phyloP scores from a whole-genome alignment of 1,140 invertebrate species.

The Zelostemma sp. region DNA sequence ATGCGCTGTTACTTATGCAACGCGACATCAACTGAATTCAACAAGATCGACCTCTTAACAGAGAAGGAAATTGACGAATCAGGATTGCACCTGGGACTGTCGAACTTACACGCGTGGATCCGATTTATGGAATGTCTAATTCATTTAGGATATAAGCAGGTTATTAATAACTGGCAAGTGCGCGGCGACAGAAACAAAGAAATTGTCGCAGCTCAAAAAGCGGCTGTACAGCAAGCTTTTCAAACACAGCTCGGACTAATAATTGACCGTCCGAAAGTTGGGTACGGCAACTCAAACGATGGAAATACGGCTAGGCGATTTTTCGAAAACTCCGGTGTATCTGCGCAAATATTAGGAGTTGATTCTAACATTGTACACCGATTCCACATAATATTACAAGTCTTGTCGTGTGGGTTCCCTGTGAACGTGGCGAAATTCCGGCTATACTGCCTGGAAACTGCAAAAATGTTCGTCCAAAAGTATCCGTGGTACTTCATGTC shows the following conservation, averaged over 20 bases:
- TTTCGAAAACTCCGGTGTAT: slow-evolving; percentile 47
- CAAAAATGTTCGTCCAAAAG: slow-evolving; percentile 23
- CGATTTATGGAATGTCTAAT: slow-evolving; percentile 54
- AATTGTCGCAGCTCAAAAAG: slow-evolving; percentile 25
- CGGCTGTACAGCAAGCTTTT: slow-evolving; percentile 24
- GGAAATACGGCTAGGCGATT: too few species aligned
- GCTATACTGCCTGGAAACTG: slow-evolving; percentile 9
- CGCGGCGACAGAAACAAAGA: slow-evolving; percentile 8
- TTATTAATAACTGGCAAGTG: slow-evolving; percentile 48
- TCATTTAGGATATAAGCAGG: slow-evolving; percentile 52
- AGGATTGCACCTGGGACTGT: slow-evolving; percentile 50
- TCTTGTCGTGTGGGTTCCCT: slow-evolving; percentile 27
- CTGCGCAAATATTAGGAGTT: slow-evolving; percentile 53
- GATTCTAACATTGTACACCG: slow-evolving; percentile 54
- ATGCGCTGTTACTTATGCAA: slow-evolving; percentile 58
- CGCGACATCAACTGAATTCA: slow-evolving; percentile 55
- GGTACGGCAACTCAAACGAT: slow-evolving; percentile 56
- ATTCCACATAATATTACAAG: slow-evolving; percentile 45
- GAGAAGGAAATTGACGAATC: background rate
- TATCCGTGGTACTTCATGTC: slow-evolving; percentile 47
- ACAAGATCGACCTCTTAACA: slow-evolving; percentile 39
- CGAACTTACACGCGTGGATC: slow-evolving; percentile 58
- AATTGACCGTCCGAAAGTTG: slow-evolving; percentile 53
- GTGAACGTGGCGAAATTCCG: slow-evolving; percentile 13
- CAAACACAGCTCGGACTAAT: slow-evolving; percentile 25